Percentiles rank a stretch among this genome's conserved stretches.
phyloP scores from a whole-genome alignment of 2,113 vertebrate genomes.

The Piaya cayana region DNA sequence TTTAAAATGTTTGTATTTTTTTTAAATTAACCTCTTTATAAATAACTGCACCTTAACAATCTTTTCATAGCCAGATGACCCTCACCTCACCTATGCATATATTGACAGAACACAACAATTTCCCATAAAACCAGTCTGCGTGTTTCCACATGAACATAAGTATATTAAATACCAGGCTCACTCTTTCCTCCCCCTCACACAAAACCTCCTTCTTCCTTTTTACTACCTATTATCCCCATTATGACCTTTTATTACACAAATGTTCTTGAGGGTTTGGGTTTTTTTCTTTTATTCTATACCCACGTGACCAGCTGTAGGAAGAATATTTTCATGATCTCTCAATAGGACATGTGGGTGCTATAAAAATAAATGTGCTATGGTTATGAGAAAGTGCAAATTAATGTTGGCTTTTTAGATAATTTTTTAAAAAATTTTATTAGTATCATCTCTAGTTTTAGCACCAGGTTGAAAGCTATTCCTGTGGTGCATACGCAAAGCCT shows the following conservation, averaged over 20 bases:
- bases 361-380: slow-evolving; percentile 73
- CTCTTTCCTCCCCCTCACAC: not conserved
- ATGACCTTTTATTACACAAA: slow-evolving; percentile 70
- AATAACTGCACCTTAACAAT: not conserved
- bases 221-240: slow-evolving; percentile 59
- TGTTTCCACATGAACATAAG: not conserved
- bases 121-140: not conserved
- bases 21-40: not conserved
- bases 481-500: slow-evolving; percentile 50
- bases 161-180: slow-evolving; percentile 14
- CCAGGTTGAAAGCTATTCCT: slow-evolving; percentile 63
- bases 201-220: slow-evolving; percentile 20
- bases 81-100: not conserved
- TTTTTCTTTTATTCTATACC: slow-evolving; percentile 17
- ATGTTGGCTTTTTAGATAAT: slow-evolving; percentile 39
- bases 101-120: not conserved
- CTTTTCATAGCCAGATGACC: not conserved
- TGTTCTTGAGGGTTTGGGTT: slow-evolving; percentile 50
- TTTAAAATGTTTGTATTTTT: not conserved
- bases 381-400: slow-evolving; percentile 72
- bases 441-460: slow-evolving; percentile 62
- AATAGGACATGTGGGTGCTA: slow-evolving; percentile 59
- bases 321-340: slow-evolving; percentile 63
- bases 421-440: slow-evolving; percentile 49
- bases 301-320: slow-evolving; percentile 47